phyloP scores from a whole-genome alignment of 2,888 invertebrate genomes.

The Euplagia quadripunctaria region DNA sequence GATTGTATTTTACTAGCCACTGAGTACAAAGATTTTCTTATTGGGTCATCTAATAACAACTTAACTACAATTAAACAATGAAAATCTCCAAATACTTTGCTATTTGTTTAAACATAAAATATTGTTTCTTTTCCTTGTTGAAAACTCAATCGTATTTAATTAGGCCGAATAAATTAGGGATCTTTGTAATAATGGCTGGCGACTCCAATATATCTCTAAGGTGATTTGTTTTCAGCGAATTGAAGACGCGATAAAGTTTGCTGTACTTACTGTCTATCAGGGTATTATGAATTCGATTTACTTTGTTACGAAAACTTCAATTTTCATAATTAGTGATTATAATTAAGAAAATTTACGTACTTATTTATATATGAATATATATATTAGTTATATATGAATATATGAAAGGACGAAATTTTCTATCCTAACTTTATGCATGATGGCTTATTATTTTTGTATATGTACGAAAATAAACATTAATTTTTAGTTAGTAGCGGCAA shows the following conservation, averaged over 20 bases:
- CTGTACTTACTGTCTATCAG: not conserved
- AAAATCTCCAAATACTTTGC: not conserved
- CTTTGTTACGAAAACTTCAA: not conserved
- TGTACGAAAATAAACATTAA: too few species aligned
- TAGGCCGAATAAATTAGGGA: not conserved
- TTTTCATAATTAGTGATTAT: not conserved
- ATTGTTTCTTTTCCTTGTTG: not conserved
- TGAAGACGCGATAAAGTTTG: not conserved
- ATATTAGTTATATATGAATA: too few species aligned
- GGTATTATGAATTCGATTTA: not conserved
- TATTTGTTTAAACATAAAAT: not conserved
- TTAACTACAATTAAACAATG: not conserved
- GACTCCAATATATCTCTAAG: not conserved
- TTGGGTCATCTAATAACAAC: not conserved
- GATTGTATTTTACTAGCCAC: not conserved
- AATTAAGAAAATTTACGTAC: too few species aligned
- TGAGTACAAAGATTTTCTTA: not conserved
- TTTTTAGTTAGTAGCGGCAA: too few species aligned
- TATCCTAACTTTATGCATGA: too few species aligned
- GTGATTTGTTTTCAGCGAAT: not conserved
- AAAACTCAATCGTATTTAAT: not conserved
- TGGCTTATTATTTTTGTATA: too few species aligned
- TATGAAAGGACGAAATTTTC: too few species aligned
- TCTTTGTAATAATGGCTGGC: not conserved
- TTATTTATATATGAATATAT: too few species aligned